These are phyloP conservation scores for Aptenodytes forsteri DNA, from an alignment of 2,113 vertebrate species.

Conservation along the genomic window DNA sequence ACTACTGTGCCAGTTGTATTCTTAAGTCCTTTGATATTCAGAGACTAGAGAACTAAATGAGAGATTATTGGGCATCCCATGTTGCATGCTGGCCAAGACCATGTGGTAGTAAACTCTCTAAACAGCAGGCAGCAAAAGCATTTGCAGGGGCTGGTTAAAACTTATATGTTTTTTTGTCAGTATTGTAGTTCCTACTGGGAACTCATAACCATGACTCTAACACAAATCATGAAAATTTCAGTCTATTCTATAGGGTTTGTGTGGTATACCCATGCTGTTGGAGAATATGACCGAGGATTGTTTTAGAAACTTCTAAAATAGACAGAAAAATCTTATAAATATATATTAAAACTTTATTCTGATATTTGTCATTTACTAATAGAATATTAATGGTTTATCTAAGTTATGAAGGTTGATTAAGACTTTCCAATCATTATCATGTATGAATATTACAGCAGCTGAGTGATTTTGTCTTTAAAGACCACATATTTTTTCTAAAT, in stretches of 20 bases:
- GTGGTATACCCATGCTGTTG: neutral
- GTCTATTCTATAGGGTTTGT: neutral
- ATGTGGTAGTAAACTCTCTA: neutral
- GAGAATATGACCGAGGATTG: neutral
- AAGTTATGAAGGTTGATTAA: neutral
- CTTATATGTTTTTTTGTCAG: neutral
- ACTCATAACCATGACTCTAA: neutral
- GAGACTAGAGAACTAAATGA: neutral
- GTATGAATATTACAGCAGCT: neutral
- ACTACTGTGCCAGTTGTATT: neutral
- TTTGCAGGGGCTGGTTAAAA: neutral
- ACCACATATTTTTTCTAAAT: neutral
- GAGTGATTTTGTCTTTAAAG: neutral
- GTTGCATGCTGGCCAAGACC: neutral
- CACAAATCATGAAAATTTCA: neutral
- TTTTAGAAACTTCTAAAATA: neutral
- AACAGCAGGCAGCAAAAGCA: neutral
- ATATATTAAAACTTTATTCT: neutral
- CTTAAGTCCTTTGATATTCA: neutral
- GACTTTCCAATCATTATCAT: neutral
- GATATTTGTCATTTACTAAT: neutral
- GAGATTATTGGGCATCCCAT: neutral
- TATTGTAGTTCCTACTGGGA: neutral
- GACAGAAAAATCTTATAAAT: neutral
- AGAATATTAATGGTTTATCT: neutral